Conservation (phyloP, 1,140 invertebrate genomes). For the Lysiphlebus fabarum region DNA sequence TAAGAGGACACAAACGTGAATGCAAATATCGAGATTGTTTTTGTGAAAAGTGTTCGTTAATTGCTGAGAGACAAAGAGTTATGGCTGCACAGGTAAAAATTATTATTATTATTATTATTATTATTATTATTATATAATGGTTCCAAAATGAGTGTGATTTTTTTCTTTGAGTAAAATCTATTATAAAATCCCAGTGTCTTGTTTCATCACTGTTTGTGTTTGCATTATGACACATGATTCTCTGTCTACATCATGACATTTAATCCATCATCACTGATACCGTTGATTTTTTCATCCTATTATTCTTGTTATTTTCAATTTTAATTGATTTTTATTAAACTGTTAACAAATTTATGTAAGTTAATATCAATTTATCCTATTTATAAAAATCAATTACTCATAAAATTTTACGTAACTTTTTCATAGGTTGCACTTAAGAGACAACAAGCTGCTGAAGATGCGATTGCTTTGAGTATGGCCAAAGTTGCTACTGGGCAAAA, state of each 20-base stretch:
- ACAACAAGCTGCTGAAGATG: slow-evolving; percentile 96
- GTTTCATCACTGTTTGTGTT: slow-evolving; percentile 50
- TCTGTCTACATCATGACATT: slow-evolving; percentile 32
- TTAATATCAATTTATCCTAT: no score
- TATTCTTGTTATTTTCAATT: not conserved
- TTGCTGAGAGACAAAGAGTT: slow-evolving; percentile 92
- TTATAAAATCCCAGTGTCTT: slow-evolving; percentile 40
- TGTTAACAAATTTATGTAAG: no score
- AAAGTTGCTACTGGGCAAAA: slow-evolving; percentile 84
- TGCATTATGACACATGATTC: slow-evolving; percentile 49
- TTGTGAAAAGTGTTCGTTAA: slow-evolving; percentile 92
- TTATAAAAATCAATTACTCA: slow-evolving; percentile 1
- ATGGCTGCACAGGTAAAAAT: slow-evolving; percentile 90
- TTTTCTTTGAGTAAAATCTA: slow-evolving; percentile 42
- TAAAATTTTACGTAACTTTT: not conserved
- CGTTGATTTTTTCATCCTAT: not conserved
- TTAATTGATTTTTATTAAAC: no score
- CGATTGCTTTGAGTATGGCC: slow-evolving; percentile 87
- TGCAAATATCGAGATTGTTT: slow-evolving; percentile 84
- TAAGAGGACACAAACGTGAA: slow-evolving; percentile 91
- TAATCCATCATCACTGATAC: slow-evolving; percentile 18
- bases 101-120: slow-evolving; percentile 2
- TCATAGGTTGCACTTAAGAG: slow-evolving; percentile 90
- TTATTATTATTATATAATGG: not conserved
- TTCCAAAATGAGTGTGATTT: slow-evolving; percentile 4